Conservation (phyloP, 2,113 vertebrate species). For the Colossoma macropomum region DNA sequence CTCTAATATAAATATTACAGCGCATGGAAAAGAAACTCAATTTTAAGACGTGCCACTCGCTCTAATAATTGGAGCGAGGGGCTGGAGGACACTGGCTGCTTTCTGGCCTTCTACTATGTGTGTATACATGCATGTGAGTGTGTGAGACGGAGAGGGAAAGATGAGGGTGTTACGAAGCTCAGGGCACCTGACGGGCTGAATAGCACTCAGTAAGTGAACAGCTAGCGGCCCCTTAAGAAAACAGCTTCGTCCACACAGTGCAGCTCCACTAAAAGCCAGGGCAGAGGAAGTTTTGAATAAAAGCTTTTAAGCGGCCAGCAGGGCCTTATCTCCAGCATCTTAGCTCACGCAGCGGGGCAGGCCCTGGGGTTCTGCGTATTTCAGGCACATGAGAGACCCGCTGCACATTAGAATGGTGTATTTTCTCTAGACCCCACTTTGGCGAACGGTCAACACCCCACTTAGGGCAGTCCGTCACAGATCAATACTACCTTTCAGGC, state of each 20-base stretch:
- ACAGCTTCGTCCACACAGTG: slow-evolving; percentile 5
- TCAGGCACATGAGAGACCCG: not conserved
- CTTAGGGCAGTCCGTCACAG: not conserved
- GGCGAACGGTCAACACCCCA: slow-evolving; percentile 35
- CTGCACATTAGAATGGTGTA: slow-evolving; percentile 3
- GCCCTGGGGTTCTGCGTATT: not conserved
- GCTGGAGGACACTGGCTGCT: slow-evolving; percentile 58
- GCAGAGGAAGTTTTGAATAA: slow-evolving; percentile 67
- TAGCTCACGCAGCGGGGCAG: not conserved
- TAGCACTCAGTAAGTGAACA: slow-evolving; percentile 31
- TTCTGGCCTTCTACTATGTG: slow-evolving; percentile 31
- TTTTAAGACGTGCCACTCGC: slow-evolving; percentile 71
- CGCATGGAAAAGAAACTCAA: slow-evolving; percentile 66
- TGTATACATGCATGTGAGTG: not conserved
- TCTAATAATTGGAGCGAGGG: slow-evolving; percentile 66
- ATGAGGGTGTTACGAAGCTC: slow-evolving; percentile 20
- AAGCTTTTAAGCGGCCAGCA: slow-evolving; percentile 66
- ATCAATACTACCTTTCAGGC: slow-evolving; percentile 42
- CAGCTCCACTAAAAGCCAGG: slow-evolving; percentile 34
- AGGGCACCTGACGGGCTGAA: slow-evolving; percentile 38
- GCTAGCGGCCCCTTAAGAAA: slow-evolving; percentile 27
- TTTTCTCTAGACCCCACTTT: slow-evolving; percentile 22
- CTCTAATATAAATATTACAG: slow-evolving; percentile 77
- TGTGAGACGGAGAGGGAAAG: not conserved
- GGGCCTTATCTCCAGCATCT: slow-evolving; percentile 71